Evolutionary conservation across 2,888 invertebrate species (phyloP), one percentile per base, ranked within the genome.

Genomic region (Tridacna crocea): DNA sequence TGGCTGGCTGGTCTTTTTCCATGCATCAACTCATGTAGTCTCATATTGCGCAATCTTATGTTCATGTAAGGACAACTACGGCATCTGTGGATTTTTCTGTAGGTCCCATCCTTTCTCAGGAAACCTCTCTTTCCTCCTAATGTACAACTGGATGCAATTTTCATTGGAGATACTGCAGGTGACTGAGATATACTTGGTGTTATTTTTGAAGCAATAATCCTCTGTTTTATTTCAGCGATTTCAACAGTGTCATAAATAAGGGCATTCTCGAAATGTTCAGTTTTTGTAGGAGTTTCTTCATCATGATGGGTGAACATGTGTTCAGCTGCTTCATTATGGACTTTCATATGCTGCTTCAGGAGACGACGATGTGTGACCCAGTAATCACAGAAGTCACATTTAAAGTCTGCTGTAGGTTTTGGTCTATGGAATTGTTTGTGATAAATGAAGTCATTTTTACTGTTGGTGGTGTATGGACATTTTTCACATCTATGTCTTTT

Each of bases 361-460:
- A 97, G 95, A 90, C 97, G 97, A 48, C 94, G 92, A 92, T 97
- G 97, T 77, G 96, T 97, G 13, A 97, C 97, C 91, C 97, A 97
- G 93, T 97, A 98, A 87, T 96, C 96, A 94, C 98, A 98, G 89
- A 96, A 95, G 27, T 96, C 96, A 92, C 98, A 98, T 93, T 97
- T 97, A 94, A 97, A 97, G n/a, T 96, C 96, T 0, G 96, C 96
- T 66, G 96, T 96, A 75, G 96, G 96, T 80, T 93, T 94, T 0
- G 96, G 96, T 60, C 96, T 95, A 92, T 98, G 98, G 93, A 98
- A 97, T 92, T 97, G 97, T 92, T 97, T 97, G 92, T 98, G 98
- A 93, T 98, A 97, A 92, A 97, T 96, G 94, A 96, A 97, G 94
- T 98, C 97, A 46, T 97, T 97, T 94, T 97, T 97, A 93, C 97